Conservation (phyloP, 2,888 invertebrate genomes). For the Drosophila diplacantha region DNA sequence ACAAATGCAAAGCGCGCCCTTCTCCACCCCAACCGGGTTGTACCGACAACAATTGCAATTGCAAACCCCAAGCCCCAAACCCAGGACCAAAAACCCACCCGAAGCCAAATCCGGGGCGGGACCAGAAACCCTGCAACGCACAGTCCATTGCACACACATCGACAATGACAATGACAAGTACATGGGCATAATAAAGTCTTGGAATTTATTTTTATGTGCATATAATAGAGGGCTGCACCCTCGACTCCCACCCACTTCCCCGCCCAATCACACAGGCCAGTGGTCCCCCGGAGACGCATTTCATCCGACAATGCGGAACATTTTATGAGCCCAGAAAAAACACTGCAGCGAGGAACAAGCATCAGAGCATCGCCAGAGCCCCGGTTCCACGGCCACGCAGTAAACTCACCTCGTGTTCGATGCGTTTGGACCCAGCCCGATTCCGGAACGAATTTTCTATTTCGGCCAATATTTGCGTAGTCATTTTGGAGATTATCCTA, state of each 20-base stretch:
- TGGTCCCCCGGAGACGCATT: slow-evolving; percentile 68
- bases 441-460: slow-evolving; percentile 70
- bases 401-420: slow-evolving; percentile 47
- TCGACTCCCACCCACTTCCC: slow-evolving; percentile 4
- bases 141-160: slow-evolving; percentile 69
- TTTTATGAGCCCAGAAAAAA: slow-evolving; percentile 56
- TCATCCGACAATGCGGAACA: slow-evolving; percentile 59
- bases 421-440: slow-evolving; percentile 48
- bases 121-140: slow-evolving; percentile 28
- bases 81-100: background rate
- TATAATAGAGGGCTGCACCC: slow-evolving; percentile 65
- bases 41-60: slow-evolving; percentile 45
- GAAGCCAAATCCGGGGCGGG: background rate
- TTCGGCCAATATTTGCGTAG: slow-evolving; percentile 77
- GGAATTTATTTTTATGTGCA: slow-evolving; percentile 72
- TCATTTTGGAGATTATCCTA: slow-evolving; percentile 77
- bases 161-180: slow-evolving; percentile 66
- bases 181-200: slow-evolving; percentile 73
- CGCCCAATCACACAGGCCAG: slow-evolving; percentile 44
- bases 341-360: slow-evolving; percentile 19
- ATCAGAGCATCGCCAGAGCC: slow-evolving; percentile 6
- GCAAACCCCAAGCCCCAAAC: slow-evolving; percentile 31
- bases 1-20: slow-evolving; percentile 53
- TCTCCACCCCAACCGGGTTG: background rate
- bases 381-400: slow-evolving; percentile 2